Evolutionary conservation across 2,797 vertebrate genomes (phyloP), one percentile per base, ranked within the genome.

Genomic region (Pangasius macronema): DNA sequence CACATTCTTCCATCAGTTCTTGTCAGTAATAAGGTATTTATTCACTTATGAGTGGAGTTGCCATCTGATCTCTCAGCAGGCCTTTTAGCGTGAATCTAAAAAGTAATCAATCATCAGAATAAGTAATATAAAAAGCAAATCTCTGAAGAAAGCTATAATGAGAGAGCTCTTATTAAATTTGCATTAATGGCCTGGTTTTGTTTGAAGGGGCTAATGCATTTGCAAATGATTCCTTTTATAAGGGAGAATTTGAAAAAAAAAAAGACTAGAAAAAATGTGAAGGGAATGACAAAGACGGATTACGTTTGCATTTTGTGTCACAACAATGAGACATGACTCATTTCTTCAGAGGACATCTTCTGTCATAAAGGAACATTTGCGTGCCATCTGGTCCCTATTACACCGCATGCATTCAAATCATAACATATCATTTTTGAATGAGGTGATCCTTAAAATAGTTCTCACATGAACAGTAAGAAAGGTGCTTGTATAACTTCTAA

Each of bases 51-150:
- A 20, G 76, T 87, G 85, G 81, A 85, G 86, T 91, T 90, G 61
- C 46, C 83, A 91, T 89, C 88, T 89, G 89, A 92, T 77, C 91
- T 90, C 88, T 85, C 84, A 20, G 87, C 83, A 84, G 77, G 85
- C 87, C 90, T 88, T 88, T 90, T 92, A 91, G 92, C 93, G 87
- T 87, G 82, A 92, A 91, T 89, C 85, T 91, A 93, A 91, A 93
- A 63, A 11, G 16, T 63, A 16, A 82, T 82, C 39, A 61, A 61
- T 82, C 79, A 61, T 42, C 5, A 42, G 57, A 61, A 63, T n/a
- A 14, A n/a, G 22, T 82, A 82, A 63, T 63, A 57, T 63, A 8
- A 61, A 81, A 59, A 61, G 77, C 22, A 59, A 86, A 87, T 27
- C 79, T 80, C 3, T 83, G 57, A 73, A 75, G 30, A 39, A 16